Evolutionary conservation across 2,797 vertebrate genomes (phyloP), one percentile per base, ranked within the genome.

Genomic region (Perodicticus potto): DNA sequence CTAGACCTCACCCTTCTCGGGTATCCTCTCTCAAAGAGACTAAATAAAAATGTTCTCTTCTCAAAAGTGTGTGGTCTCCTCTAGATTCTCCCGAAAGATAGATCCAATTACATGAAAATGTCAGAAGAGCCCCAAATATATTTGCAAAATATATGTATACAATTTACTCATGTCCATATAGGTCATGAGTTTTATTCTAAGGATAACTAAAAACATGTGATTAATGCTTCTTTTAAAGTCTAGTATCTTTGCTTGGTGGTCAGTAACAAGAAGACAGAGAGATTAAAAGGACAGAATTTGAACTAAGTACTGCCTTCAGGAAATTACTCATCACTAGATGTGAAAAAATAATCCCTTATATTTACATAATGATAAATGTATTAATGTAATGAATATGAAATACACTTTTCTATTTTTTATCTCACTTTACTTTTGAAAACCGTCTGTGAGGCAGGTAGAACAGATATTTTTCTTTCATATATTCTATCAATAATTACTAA

Each of bases 331-430:
- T 93, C 63, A 92, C 16, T 37, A 86, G 17, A 34, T 59, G 34
- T 84, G 11, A 89, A 96, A 93, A 96, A 96, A 89, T 40, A 95
- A 61, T 9, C 14, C 7, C 5, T 57, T 72, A 19, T 0, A 76
- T 84, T 84, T 72, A 27, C 53, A 91, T 82, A 86, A 93, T 90
- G 57, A 59, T 59, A 81, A 43, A 76, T 70, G n/a, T 40, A 89
- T 92, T 94, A 96, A 89, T 61, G 89, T 95, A 91, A 81, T 34
- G 10, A 85, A 59, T n/a, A 80, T 57, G 55, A 89, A 84, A 86
- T 6, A 61, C 20, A 84, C 37, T 86, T 69, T 94, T 84, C 81
- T 84, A 87, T 74, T 81, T 81, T 69, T 40, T 73, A 65, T 81
- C 77, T 86, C 19, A 89, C 32, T 89, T 86, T 53, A 65, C 29